A percentile compares a stretch with the other conserved stretches of the same genome.
phyloP scores from a whole-genome alignment of 1,140 invertebrate genomes.

The Macrobrachium nipponense region DNA sequence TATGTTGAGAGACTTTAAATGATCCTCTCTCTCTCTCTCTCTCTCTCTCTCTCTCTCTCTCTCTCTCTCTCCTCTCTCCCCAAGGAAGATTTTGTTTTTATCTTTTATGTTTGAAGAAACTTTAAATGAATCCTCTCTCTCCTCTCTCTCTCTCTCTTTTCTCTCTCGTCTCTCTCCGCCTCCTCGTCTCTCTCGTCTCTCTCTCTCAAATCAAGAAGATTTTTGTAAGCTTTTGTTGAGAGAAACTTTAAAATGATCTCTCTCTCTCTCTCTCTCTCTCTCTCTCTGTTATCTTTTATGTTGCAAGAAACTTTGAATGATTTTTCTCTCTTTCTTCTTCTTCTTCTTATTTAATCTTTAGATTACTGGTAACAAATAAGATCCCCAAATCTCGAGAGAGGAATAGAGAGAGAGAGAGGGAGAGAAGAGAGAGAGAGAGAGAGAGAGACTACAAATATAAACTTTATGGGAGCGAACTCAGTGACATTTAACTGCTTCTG shows the following conservation, averaged over 20 bases:
- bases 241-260: too few species aligned
- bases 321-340: neutral
- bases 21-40: constrained; percentile 27
- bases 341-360: neutral
- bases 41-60: constrained; percentile 28
- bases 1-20: too few species aligned
- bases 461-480: neutral
- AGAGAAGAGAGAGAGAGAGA: constrained; percentile 18
- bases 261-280: too few species aligned
- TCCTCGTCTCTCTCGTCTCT: constrained; percentile 4
- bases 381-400: neutral
- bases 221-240: too few species aligned
- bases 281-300: too few species aligned
- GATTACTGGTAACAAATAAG: neutral
- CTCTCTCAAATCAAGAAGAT: too few species aligned
- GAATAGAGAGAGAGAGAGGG: constrained; percentile 15
- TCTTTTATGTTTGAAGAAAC: too few species aligned
- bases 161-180: neutral
- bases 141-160: too few species aligned
- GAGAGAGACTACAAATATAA: too few species aligned
- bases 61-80: neutral
- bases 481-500: neutral
- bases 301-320: too few species aligned
- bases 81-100: neutral
- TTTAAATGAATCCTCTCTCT: too few species aligned